Percentiles rank a stretch among this genome's conserved stretches.
phyloP scores from a whole-genome alignment of 2,113 vertebrate species.

The Taurulus bubalis region DNA sequence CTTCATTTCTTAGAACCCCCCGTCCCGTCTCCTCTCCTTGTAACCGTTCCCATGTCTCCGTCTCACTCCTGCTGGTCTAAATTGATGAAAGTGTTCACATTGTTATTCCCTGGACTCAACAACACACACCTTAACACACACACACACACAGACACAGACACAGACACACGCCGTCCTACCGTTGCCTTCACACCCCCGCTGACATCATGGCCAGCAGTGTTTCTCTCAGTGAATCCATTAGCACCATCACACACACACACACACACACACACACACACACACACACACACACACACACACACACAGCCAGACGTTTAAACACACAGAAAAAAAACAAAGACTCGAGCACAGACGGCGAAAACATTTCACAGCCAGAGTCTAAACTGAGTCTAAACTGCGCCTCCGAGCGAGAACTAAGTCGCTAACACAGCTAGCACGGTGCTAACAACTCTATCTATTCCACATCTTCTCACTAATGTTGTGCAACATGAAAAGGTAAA shows the following conservation, averaged over 20 bases:
- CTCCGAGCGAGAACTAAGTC: too few relatives aligned
- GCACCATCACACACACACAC: constrained; percentile 18
- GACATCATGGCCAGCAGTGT: constrained; percentile 65
- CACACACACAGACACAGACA: constrained; percentile 32
- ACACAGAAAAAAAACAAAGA: constrained; percentile 32
- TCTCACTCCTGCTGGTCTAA: constrained; percentile 62
- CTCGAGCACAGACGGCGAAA: not conserved
- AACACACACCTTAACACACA: constrained; percentile 21
- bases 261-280: constrained; percentile 41
- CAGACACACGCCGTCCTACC: not conserved
- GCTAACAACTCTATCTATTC: not conserved
- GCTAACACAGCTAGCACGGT: not conserved
- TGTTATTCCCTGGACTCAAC: constrained; percentile 60
- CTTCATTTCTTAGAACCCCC: not conserved
- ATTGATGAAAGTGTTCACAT: constrained; percentile 66
- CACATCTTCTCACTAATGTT: not conserved
- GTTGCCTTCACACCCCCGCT: constrained; percentile 73
- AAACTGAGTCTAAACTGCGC: constrained; percentile 18
- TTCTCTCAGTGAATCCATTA: constrained; percentile 70
- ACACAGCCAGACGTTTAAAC: constrained; percentile 37
- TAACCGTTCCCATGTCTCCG: constrained; percentile 44
- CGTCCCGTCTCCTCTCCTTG: not conserved
- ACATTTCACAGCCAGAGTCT: constrained; percentile 24
- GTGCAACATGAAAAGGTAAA: too few relatives aligned
- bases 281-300: not conserved